These are phyloP conservation scores for Tuberolachnus salignus DNA, from an alignment of 2,888 invertebrate species.

Conservation along the genomic window DNA sequence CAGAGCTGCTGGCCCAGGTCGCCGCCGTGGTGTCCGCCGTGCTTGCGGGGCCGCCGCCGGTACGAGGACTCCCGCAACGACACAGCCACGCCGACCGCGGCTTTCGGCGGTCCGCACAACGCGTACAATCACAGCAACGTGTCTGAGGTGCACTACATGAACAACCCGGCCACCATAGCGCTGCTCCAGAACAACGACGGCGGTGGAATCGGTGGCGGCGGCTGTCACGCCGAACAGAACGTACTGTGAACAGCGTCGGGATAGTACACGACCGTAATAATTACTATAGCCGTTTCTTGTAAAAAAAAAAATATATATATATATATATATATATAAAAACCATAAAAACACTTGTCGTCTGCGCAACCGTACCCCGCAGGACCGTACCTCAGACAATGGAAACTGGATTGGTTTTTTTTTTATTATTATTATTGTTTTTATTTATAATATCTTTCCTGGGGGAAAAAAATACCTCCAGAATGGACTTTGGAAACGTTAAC, in stretches of 20 bases:
- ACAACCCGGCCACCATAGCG: constrained; percentile 59
- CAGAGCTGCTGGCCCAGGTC: constrained; percentile 70
- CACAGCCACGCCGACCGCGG: constrained; percentile 62
- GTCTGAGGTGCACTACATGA: constrained; percentile 60
- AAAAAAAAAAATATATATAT: background rate
- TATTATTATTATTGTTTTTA: no score
- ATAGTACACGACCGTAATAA: no score
- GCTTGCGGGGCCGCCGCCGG: constrained; percentile 43
- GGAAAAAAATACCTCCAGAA: no score
- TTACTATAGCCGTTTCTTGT: background rate
- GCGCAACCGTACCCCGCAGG: no score
- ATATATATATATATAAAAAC: background rate
- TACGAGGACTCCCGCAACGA: constrained; percentile 52
- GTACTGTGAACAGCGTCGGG: background rate
- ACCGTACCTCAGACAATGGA: no score
- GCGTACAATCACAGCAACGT: constrained; percentile 65
- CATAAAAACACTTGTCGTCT: no score
- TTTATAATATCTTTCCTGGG: no score
- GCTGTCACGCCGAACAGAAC: constrained; percentile 30
- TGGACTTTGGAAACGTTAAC: no score
- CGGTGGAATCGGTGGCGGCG: background rate
- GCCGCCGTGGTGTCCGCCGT: constrained; percentile 59
- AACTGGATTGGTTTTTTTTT: no score
- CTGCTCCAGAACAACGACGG: constrained; percentile 53
- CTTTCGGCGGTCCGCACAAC: constrained; percentile 65